A percentile compares a stretch with the other conserved stretches of the same genome.
Conservation (phyloP, 2,888 invertebrate genomes). For the Palloptera scutellata region DNA sequence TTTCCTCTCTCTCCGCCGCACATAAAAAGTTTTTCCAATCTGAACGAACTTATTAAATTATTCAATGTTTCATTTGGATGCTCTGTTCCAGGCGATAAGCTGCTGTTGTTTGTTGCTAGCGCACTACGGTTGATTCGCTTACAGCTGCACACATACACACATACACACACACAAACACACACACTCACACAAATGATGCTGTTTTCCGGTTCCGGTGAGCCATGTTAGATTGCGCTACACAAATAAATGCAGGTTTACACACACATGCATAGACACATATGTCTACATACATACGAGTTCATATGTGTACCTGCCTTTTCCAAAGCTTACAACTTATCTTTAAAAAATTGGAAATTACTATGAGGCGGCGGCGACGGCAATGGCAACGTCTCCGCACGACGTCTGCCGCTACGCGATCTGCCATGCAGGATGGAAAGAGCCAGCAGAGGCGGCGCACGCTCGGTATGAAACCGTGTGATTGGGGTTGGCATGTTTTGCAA, state of each 20-base stretch:
- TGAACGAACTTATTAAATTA: constrained; percentile 51
- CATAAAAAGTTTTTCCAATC: constrained; percentile 31
- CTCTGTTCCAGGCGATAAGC: constrained; percentile 25
- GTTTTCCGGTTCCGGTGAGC: background rate
- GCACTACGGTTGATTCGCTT: constrained; percentile 26
- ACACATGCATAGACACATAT: no score
- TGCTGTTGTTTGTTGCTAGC: background rate
- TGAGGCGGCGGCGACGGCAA: constrained; percentile 5
- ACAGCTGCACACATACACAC: constrained; percentile 7
- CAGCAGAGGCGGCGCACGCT: no score
- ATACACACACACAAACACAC: constrained; percentile 3
- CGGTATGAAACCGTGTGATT: background rate
- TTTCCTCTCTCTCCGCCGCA: constrained; percentile 3
- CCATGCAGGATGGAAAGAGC: constrained; percentile 45
- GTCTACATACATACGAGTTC: no score
- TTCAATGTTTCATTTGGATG: constrained; percentile 56
- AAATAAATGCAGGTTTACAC: no score
- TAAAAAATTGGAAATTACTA: background rate
- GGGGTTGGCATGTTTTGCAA: constrained; percentile 38
- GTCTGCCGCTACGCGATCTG: constrained; percentile 33
- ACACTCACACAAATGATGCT: constrained; percentile 16
- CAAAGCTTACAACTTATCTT: no score
- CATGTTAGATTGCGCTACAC: background rate
- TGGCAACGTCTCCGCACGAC: constrained; percentile 16
- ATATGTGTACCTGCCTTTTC: no score